These are phyloP conservation scores for Gambusia holbrooki DNA, from an alignment of 2,113 vertebrate species.

Conservation along the genomic window DNA sequence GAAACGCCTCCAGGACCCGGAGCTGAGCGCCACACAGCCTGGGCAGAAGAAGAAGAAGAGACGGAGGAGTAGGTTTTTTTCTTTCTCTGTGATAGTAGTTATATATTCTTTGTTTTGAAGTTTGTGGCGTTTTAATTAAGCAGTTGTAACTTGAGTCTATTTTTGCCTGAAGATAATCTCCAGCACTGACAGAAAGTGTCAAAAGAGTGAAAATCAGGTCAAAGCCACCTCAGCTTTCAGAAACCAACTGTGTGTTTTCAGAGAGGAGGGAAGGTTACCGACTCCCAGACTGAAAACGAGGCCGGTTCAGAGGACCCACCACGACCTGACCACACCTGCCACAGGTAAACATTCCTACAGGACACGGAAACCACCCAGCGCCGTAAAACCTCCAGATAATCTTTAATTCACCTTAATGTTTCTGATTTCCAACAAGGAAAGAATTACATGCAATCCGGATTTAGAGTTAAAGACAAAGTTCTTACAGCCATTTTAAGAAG, in stretches of 20 bases:
- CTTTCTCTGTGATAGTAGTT: background rate
- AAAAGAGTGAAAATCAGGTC: background rate
- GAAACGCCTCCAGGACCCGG: constrained; percentile 1
- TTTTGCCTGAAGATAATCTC: background rate
- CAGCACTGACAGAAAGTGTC: constrained; percentile 1
- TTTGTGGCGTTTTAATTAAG: background rate
- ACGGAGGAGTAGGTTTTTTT: constrained; percentile 40
- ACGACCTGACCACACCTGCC: constrained; percentile 67
- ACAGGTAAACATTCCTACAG: constrained; percentile 24
- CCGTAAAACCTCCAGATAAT: background rate
- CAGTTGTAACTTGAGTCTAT: background rate
- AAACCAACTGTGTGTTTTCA: constrained; percentile 1
- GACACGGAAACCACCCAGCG: no score
- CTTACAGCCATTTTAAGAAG: background rate
- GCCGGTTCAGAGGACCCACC: constrained; percentile 67
- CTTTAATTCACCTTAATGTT: background rate
- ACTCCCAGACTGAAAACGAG: constrained; percentile 55
- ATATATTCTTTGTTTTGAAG: no score
- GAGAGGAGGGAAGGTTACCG: constrained; percentile 58
- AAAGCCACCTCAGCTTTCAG: constrained; percentile 9
- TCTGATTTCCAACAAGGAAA: no score
- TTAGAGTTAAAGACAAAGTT: background rate
- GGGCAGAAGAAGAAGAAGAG: constrained; percentile 23
- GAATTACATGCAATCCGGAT: background rate
- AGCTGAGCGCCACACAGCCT: background rate